Conservation (phyloP, 2,113 vertebrate species). For the Kryptolebias marmoratus region DNA sequence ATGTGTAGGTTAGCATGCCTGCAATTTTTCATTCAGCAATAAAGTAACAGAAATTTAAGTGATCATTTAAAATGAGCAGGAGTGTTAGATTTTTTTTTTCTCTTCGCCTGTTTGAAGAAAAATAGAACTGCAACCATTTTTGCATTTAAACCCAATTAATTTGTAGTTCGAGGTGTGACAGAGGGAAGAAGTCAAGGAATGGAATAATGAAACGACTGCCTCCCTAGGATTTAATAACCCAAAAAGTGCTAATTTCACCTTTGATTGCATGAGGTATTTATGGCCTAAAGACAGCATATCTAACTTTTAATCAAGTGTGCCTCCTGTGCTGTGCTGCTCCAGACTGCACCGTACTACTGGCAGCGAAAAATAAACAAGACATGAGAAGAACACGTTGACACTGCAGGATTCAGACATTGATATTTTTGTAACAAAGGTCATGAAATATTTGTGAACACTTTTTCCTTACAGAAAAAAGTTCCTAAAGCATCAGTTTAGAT, state of each 20-base stretch:
- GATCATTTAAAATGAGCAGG: slow-evolving; percentile 7
- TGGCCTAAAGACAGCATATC: slow-evolving; percentile 63
- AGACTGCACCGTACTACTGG: slow-evolving; percentile 14
- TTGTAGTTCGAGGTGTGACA: slow-evolving; percentile 74
- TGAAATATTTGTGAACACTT: background rate
- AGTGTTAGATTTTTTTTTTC: slow-evolving; percentile 9
- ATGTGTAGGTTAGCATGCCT: slow-evolving; percentile 22
- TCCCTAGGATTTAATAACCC: slow-evolving; percentile 70
- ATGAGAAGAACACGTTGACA: slow-evolving; percentile 13
- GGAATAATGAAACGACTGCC: slow-evolving; percentile 69
- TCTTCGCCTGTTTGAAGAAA: slow-evolving; percentile 31
- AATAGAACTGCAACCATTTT: slow-evolving; percentile 39
- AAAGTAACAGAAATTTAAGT: slow-evolving; percentile 29
- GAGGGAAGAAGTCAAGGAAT: slow-evolving; percentile 56
- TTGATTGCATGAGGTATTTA: slow-evolving; percentile 70
- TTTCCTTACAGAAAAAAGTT: background rate
- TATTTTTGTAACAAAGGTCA: background rate
- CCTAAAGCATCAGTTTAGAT: too few species aligned
- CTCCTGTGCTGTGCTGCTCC: slow-evolving; percentile 37
- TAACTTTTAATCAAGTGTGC: slow-evolving; percentile 53
- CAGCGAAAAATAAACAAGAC: background rate
- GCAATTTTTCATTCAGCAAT: background rate
- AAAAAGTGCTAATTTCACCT: slow-evolving; percentile 75
- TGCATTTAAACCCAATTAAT: slow-evolving; percentile 70
- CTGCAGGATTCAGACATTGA: slow-evolving; percentile 26